Base-by-base conservation (phyloP, 64 coral and sea anemone species). In the Pocillopora damicornis region DNA sequence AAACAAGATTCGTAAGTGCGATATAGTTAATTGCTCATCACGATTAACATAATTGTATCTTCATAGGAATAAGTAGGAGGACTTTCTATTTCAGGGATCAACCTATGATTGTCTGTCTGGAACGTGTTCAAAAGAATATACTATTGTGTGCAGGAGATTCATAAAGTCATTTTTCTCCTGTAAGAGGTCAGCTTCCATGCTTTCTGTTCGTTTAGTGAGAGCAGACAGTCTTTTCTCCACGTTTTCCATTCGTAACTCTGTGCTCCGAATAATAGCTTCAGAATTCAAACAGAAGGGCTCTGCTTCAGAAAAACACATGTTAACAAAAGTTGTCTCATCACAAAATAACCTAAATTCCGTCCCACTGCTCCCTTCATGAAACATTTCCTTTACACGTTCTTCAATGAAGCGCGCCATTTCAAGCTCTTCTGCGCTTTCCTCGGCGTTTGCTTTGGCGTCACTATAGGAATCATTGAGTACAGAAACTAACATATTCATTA, bases 401-500 rank as follows among this genome's bases (percentile, higher is more conserved):
- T 30, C 59, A 15, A 93, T 89, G 26, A 93, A 93, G 10, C 75
- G 60, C 23, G 77, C 91, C 74, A 93, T 89, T 61, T 93, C 91
- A 15, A 83, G 81, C 61, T 93, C 87, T 62, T 89, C 58, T 1
- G 80, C 80, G 73, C 76, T 34, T 66, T 83, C 36, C 13, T 89
- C 35, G 11, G 87, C 75, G 4, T 89, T 10, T 16, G 80, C 14
- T 35, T 71, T 93, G 10, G 81, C 74, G 57, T 93, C 87, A 26
- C 37, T 15, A 56, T 85, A 89, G 1, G 91, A 83, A 22, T 89
- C 79, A 71, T 93, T 77, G 20, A 93, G 58, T 13, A 93, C 81
- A 36, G 87, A 79, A 76, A 89, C 73, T 68, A 89, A 93, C n/a
- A 93, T 72, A 62, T 93, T 93, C 18, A 93, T 75, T 1, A 93